Evolutionary conservation across 1,140 invertebrate species (phyloP).

Genomic region (Calliopsis andreniformis): DNA sequence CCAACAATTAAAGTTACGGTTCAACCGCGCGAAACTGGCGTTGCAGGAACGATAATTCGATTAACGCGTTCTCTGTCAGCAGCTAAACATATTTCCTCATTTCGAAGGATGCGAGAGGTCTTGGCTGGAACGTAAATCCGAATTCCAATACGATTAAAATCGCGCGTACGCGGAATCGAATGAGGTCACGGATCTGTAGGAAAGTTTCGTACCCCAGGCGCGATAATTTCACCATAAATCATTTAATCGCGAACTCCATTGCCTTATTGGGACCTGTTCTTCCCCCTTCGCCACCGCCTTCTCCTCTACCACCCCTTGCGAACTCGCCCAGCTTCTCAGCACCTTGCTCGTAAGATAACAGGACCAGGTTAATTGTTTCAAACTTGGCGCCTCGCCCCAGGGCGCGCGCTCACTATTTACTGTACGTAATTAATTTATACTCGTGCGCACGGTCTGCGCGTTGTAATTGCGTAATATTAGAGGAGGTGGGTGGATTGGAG

Average conservation of each 20-base stretch:
- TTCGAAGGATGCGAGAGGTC: not conserved
- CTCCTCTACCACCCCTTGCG: no score
- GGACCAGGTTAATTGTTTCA: conserved; percentile 69
- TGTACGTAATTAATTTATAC: conserved; percentile 71
- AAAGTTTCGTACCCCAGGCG: conserved; percentile 14
- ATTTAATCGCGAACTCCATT: conserved; percentile 51
- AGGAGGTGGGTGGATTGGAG: not conserved
- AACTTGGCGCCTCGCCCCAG: conserved; percentile 59
- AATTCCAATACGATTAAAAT: conserved; percentile 16
- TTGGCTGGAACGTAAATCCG: not conserved
- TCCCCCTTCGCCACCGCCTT: not conserved
- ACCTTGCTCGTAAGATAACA: conserved; percentile 60
- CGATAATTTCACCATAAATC: conserved; percentile 53
- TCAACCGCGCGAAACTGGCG: not conserved
- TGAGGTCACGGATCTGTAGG: not conserved
- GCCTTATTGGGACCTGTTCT: conserved; percentile 26
- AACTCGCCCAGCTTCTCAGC: conserved; percentile 19
- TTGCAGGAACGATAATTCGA: conserved; percentile 7
- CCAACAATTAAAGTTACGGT: conserved; percentile 10
- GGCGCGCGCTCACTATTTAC: conserved; percentile 64
- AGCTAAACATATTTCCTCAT: conserved; percentile 16
- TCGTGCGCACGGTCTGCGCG: conserved; percentile 19
- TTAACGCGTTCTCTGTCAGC: conserved; percentile 2
- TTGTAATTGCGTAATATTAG: conserved; percentile 65
- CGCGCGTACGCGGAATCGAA: conserved; percentile 10